Percentiles rank a stretch among this genome's conserved stretches.
Evolutionary conservation across 2,113 vertebrate genomes (phyloP).

Genomic region (Dicaeum eximium): DNA sequence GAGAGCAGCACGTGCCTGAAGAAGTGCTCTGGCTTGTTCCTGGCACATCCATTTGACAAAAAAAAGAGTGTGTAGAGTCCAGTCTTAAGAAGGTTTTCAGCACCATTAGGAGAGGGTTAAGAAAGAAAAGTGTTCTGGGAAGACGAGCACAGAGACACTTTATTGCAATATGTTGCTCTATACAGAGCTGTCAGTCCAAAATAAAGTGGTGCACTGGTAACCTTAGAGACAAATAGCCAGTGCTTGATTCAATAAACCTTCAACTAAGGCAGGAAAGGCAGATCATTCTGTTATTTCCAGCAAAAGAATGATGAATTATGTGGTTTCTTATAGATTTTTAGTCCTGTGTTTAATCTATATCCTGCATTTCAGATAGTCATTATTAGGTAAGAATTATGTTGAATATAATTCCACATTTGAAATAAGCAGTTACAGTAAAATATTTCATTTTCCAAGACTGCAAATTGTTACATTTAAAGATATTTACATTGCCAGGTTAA

Average conservation of each 20-base stretch:
- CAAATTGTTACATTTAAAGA: neutral
- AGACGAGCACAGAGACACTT: neutral
- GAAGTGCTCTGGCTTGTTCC: neutral
- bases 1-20: neutral
- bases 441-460: neutral
- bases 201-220: neutral
- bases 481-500: neutral
- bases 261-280: neutral
- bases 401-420: neutral
- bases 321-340: neutral
- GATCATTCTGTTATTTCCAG: neutral
- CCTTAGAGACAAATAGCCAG: neutral
- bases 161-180: neutral
- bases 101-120: neutral
- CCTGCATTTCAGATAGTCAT: neutral
- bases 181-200: neutral
- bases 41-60: neutral
- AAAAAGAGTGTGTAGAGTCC: neutral
- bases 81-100: neutral
- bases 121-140: neutral
- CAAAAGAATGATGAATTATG: neutral
- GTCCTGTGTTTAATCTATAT: neutral
- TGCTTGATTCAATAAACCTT: neutral
- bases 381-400: neutral
- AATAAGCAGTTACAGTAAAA: neutral